These are phyloP conservation scores for Seira musarum DNA, from an alignment of 2,888 invertebrate genomes.

Conservation along the genomic window DNA sequence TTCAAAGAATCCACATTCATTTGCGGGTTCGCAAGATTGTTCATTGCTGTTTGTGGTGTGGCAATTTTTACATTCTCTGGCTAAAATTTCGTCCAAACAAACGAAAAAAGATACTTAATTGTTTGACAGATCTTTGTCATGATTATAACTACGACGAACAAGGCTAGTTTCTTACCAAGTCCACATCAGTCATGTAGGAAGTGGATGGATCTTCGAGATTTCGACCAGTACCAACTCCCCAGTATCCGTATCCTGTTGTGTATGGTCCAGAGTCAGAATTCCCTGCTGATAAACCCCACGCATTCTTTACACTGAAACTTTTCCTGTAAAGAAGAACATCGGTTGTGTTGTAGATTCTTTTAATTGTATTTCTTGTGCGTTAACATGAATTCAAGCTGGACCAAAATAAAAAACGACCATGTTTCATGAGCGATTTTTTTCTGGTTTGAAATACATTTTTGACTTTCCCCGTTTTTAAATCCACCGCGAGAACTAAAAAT, in stretches of 20 bases:
- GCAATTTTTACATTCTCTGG: neutral
- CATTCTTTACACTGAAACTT: slow-evolving; percentile 42
- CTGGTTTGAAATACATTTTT: too few species aligned
- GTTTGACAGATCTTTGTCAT: too few species aligned
- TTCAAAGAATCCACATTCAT: neutral
- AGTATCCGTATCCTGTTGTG: slow-evolving; percentile 43
- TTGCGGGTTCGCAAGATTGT: neutral
- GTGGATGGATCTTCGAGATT: neutral
- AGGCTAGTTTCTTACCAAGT: slow-evolving; percentile 32
- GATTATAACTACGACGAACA: neutral
- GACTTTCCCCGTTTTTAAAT: too few species aligned
- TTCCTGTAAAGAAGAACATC: too few species aligned
- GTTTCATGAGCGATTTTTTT: too few species aligned
- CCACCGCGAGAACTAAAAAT: too few species aligned
- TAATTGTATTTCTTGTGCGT: too few species aligned
- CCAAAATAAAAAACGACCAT: too few species aligned
- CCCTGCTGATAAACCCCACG: slow-evolving; percentile 44
- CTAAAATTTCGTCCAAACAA: too few species aligned
- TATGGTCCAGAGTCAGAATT: slow-evolving; percentile 40
- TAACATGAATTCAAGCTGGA: too few species aligned
- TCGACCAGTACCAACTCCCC: slow-evolving; percentile 9
- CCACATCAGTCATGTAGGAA: slow-evolving; percentile 35
- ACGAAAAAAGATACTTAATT: too few species aligned
- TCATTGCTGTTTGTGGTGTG: neutral
- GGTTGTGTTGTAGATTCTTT: too few species aligned